Percentiles rank a stretch among this genome's conserved stretches.
These are phyloP conservation scores for Phenganax subtilis DNA, from an alignment of 92 coral and sea anemone species.

Conservation along the genomic window DNA sequence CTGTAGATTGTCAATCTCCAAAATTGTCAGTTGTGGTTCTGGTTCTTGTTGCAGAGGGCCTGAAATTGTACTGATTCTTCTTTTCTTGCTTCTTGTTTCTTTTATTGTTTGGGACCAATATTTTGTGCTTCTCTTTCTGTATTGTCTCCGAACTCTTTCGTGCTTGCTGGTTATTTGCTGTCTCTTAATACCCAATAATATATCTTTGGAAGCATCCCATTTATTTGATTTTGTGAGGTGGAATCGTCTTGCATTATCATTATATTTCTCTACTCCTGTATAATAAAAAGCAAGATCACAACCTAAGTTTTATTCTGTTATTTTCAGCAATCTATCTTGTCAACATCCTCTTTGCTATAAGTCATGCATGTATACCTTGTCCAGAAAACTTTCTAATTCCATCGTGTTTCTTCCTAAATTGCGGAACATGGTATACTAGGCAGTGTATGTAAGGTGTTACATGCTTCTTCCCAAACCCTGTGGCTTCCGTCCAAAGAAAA, in stretches of 20 bases:
- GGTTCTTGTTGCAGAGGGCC: not conserved
- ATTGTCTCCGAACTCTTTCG: slow-evolving; percentile 4
- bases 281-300: not conserved
- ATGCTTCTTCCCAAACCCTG: not conserved
- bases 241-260: not conserved
- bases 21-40: not conserved
- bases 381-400: slow-evolving; percentile 8
- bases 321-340: too few relatives aligned
- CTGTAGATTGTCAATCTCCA: slow-evolving; percentile 5
- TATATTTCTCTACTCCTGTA: not conserved
- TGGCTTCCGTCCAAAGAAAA: too few relatives aligned
- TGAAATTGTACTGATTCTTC: not conserved
- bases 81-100: slow-evolving; percentile 8
- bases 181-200: not conserved
- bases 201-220: not conserved
- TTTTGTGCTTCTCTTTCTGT: slow-evolving; percentile 1
- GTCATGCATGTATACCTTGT: not conserved
- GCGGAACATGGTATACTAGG: not conserved
- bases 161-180: slow-evolving; percentile 15
- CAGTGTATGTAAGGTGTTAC: not conserved
- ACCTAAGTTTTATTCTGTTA: not conserved
- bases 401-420: not conserved
- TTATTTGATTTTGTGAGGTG: not conserved
- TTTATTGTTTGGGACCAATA: slow-evolving; percentile 26
- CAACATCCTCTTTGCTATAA: not conserved